Base-by-base conservation (phyloP, 2,888 invertebrate genomes). In the Campoplex capitator region DNA sequence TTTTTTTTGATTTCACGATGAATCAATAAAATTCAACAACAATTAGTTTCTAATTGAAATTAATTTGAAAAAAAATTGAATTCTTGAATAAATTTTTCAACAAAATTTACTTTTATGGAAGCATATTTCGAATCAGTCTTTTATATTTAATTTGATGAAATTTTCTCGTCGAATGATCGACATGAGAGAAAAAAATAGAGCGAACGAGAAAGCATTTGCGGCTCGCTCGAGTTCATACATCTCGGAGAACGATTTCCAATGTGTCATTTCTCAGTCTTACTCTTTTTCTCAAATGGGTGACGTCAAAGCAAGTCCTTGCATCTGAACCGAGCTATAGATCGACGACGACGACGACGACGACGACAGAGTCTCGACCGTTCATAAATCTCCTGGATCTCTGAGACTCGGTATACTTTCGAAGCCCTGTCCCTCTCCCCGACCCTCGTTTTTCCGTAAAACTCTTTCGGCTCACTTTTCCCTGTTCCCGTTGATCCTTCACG, bases 381-480 rank as follows among this genome's bases (percentile, higher is more conserved):
- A 86, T 86, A 86, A 86, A 86, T 86, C 86, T 86, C 74, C 45
- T 38, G 83, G 83, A 86, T 86, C 79, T 76, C 65, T 58, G 75
- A 74, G 79, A 79, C 74, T 78, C 83, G 82, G 82, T 83, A 23
- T 23, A 83, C 73, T 32, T 62, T 32, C 32, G 13, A 54, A 51
- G 78, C 67, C 51, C 51, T 65, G 71, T 56, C 56, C 23, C 18
- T 62, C 84, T 76, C n/a, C 32, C 62, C 32, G 74, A 23, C 42
- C 7, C 32, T 73, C 18, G 42, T 3, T n/a, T 7, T 23, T 62
- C 74, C 70, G 8, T 51, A 7, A 68, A 68, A 51, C 76, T 45
- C 65, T 54, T 80, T 75, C 70, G 81, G 79, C 78, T 62, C 79
- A 58, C 79, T 79, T 79, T 78, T n/a, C 77, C 32, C 56, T 58